phyloP scores from a whole-genome alignment of 2,113 vertebrate species.

The Copsychus sechellarum region DNA sequence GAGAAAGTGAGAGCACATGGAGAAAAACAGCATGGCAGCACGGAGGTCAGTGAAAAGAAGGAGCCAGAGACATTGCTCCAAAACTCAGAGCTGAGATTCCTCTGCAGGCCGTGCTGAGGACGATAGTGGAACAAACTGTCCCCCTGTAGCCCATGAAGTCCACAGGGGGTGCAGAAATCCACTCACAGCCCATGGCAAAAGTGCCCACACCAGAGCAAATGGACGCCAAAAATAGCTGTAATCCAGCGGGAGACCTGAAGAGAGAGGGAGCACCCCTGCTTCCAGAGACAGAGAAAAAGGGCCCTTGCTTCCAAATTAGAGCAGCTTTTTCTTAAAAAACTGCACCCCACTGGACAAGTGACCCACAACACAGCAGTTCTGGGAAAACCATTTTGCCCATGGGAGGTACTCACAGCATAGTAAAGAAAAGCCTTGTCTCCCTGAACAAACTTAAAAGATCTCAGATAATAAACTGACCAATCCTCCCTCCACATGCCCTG shows the following conservation, averaged over 20 bases:
- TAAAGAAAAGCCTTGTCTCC: not conserved
- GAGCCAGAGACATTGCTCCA: not conserved
- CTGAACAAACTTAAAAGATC: not conserved
- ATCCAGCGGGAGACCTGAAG: not conserved
- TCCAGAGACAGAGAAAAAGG: not conserved
- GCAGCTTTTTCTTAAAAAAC: not conserved
- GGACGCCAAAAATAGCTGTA: not conserved
- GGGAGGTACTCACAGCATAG: not conserved
- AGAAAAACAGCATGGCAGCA: not conserved
- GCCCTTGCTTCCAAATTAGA: not conserved
- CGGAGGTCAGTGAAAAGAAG: not conserved
- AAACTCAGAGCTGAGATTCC: not conserved
- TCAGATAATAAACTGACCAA: not conserved
- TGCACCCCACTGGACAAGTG: not conserved
- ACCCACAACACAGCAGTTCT: not conserved
- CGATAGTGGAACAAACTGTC: not conserved
- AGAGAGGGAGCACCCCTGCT: not conserved
- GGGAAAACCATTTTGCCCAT: not conserved
- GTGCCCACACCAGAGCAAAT: rapidly evolving
- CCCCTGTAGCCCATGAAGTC: not conserved
- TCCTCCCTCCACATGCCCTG: rapidly evolving
- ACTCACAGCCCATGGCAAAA: not conserved
- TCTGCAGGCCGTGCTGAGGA: not conserved
- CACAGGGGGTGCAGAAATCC: not conserved
- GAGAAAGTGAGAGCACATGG: not conserved